Conservation (phyloP, 35 echinoderm and acorn worm species). For the Patiria miniata region DNA sequence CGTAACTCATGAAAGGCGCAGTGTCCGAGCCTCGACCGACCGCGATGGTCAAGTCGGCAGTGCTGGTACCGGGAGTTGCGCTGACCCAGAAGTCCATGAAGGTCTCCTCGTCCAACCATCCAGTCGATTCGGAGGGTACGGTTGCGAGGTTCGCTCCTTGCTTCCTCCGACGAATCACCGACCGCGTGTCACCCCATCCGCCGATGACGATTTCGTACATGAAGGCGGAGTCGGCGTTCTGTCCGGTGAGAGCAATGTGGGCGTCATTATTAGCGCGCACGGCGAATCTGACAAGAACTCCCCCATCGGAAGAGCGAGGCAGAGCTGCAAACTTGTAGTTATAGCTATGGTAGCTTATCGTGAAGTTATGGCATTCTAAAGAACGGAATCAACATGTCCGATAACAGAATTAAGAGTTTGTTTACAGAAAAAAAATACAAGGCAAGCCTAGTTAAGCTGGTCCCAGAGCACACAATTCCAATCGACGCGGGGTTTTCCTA, state of each 20-base stretch:
- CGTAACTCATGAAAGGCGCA: neutral
- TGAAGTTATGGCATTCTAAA: neutral
- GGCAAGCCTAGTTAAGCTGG: no score
- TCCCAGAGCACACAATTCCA: no score
- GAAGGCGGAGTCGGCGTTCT: neutral
- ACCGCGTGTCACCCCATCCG: neutral
- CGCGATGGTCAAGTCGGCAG: neutral
- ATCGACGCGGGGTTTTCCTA: no score
- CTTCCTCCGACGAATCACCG: neutral
- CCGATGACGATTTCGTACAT: neutral
- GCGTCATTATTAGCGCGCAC: neutral
- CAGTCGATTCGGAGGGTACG: neutral
- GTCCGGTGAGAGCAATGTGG: neutral
- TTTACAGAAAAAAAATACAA: no score
- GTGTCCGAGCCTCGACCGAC: neutral
- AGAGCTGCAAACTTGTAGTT: slow-evolving; percentile 11
- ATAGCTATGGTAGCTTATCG: neutral
- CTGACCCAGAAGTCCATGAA: neutral
- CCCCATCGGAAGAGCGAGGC: neutral
- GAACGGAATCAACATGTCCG: neutral
- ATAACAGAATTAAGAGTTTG: neutral
- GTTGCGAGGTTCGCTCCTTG: neutral
- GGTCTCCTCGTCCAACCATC: neutral
- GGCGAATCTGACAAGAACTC: neutral
- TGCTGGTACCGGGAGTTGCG: neutral